Conservation (phyloP, 2,113 vertebrate genomes). For the Erinaceus europaeus region DNA sequence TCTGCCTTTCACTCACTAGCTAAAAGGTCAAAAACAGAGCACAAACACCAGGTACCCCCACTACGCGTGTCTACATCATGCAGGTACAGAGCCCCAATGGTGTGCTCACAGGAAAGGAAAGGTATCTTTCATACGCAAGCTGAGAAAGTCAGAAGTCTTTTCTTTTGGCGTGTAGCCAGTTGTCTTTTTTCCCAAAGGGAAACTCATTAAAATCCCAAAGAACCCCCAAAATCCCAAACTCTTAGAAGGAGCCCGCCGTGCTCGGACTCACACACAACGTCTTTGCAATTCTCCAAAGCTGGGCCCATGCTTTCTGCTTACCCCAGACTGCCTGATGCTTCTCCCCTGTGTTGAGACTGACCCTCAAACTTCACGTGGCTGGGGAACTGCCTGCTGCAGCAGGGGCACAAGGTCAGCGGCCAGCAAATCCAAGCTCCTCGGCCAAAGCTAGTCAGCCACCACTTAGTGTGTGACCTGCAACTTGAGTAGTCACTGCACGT, state of each 20-base stretch:
- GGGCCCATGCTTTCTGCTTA: not conserved
- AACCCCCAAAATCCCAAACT: conserved; percentile 4
- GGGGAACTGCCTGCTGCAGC: not conserved
- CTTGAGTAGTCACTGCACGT: not conserved
- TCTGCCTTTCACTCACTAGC: too few relatives aligned
- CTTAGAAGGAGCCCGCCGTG: not conserved
- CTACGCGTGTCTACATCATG: too few relatives aligned
- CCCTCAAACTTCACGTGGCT: not conserved
- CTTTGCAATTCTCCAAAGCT: not conserved
- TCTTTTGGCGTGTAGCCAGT: conserved; percentile 21
- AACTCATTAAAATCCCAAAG: conserved; percentile 14
- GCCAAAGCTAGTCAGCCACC: not conserved
- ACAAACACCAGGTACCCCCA: too few relatives aligned
- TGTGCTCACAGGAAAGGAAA: too few relatives aligned
- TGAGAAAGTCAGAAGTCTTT: conserved; percentile 11
- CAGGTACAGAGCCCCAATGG: too few relatives aligned
- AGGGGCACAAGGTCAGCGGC: not conserved
- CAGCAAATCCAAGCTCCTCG: not conserved
- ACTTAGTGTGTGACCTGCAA: not conserved
- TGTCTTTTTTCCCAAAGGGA: conserved; percentile 11
- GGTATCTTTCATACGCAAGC: conserved; percentile 34
- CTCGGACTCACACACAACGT: not conserved
- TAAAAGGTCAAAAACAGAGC: too few relatives aligned
- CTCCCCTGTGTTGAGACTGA: conserved; percentile 15
- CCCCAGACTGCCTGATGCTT: not conserved